Base-by-base conservation (phyloP, 1,140 invertebrate genomes). In the Ooceraea biroi region DNA sequence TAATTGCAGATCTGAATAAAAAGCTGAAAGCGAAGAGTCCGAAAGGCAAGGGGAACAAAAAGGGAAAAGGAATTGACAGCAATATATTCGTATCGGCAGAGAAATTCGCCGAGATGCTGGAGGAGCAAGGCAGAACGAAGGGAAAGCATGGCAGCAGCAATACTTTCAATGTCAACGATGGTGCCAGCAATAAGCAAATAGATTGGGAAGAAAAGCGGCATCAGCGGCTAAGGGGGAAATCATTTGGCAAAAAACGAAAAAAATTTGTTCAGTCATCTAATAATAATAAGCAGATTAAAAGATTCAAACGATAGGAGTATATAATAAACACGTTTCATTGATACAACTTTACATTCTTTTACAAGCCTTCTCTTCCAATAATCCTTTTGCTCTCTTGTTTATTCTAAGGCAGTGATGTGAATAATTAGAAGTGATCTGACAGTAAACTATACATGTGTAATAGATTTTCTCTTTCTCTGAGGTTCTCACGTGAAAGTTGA, bases 81-180 rank as follows among this genome's bases (percentile, higher is more conserved):
- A 91, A 92, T 55, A 88, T 96, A 41, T 97, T 97, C 91, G 96
- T 96, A n/a, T 96, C 96, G 0, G 96, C 96, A 0, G 97, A 97
- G 93, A 95, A 97, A 90, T 97, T 97, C 90, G 96, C 96, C 0
- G 96, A 96, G 25, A 94, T 97, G 86, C 88, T 97, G 50, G 96
- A 97, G 91, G 95, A 96, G 82, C 96, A 96, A 36, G 96, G 96
- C 2, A 94, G 94, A 57, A 95, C 95, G 0, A 96, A 95, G 76
- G 44, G 86, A 22, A 96, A 96, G 82, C 95, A 96, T 66, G 96
- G 96, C 17, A 95, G 96, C 17, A 96, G 95, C 71, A 95, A 96
- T 89, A 95, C 95, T 0, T 94, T 97, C 0, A 95, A 95, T 12
- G 96, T 96, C 84, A 95, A 94, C 19, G 96, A 97, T 85, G 96